A percentile compares a stretch with the other conserved stretches of the same genome.
Conservation (phyloP, 2,113 vertebrate genomes). For the Riparia riparia region DNA sequence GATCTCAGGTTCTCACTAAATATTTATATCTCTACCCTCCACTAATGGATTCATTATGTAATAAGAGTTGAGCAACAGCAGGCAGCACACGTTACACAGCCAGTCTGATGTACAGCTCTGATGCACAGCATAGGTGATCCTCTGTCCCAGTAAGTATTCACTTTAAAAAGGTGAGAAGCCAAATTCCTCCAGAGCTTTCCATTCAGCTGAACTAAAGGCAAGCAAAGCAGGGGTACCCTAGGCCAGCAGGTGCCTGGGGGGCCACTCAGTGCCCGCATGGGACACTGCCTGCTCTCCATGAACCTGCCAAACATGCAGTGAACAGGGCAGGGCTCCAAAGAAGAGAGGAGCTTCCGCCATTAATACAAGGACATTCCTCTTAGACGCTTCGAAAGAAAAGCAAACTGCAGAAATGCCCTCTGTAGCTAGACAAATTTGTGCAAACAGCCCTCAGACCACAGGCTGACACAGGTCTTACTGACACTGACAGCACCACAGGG, state of each 20-base stretch:
- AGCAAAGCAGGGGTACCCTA: neutral
- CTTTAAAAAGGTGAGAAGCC: neutral
- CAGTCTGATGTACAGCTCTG: neutral
- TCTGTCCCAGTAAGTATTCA: neutral
- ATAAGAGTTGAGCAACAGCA: neutral
- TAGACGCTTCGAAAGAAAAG: neutral
- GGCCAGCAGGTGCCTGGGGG: neutral
- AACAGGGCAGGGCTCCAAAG: neutral
- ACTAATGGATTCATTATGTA: neutral
- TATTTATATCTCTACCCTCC: neutral
- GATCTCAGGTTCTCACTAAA: neutral
- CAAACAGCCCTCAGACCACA: neutral
- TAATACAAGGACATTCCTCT: neutral
- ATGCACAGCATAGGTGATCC: neutral
- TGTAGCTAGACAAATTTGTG: neutral
- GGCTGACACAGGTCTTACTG: neutral
- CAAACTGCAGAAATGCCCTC: neutral
- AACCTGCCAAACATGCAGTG: neutral
- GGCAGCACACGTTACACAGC: neutral
- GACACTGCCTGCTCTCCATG: neutral
- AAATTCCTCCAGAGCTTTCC: neutral
- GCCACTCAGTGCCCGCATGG: too few species aligned
- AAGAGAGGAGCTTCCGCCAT: accelerated
- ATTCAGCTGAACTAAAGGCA: neutral
- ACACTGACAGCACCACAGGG: neutral